Conservation (phyloP, 2,797 vertebrate genomes). For the Acipenser ruthenus region DNA sequence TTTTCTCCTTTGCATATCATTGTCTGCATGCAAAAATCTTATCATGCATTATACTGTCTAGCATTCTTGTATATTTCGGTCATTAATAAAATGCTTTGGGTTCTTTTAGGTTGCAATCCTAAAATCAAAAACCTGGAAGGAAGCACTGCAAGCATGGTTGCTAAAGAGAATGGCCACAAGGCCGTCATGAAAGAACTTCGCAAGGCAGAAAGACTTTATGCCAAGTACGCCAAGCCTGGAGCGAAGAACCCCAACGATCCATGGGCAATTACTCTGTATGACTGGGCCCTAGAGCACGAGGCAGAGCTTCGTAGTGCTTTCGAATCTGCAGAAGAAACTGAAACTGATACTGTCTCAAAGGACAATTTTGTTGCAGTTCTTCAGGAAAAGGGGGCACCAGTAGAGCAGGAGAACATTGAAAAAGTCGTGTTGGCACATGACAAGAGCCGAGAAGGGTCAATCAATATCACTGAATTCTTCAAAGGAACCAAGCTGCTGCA, state of each 20-base stretch:
- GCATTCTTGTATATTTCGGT: not conserved
- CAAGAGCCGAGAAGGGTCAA: conserved; percentile 33
- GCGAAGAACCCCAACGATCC: conserved; percentile 46
- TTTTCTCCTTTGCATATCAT: no score
- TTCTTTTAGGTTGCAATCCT: conserved; percentile 74
- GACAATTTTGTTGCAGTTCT: conserved; percentile 62
- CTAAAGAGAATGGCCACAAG: conserved; percentile 69
- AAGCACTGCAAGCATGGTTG: conserved; percentile 61
- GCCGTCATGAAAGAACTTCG: conserved; percentile 61
- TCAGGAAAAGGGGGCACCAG: conserved; percentile 48
- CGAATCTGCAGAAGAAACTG: conserved; percentile 30
- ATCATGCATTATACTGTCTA: not conserved
- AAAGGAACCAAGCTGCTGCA: conserved; percentile 73
- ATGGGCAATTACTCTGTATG: conserved; percentile 75
- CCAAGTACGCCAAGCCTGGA: conserved; percentile 42
- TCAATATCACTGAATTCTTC: conserved; percentile 72
- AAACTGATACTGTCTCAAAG: conserved; percentile 40
- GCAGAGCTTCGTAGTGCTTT: conserved; percentile 48
- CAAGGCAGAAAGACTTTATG: conserved; percentile 58
- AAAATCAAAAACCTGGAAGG: conserved; percentile 69
- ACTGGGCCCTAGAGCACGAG: conserved; percentile 78
- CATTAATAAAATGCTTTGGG: not conserved
- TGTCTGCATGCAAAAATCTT: not conserved
- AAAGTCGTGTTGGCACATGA: conserved; percentile 56
- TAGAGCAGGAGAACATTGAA: conserved; percentile 38